phyloP scores from a whole-genome alignment of 1,140 invertebrate species.

The Drosophila kikkawai region DNA sequence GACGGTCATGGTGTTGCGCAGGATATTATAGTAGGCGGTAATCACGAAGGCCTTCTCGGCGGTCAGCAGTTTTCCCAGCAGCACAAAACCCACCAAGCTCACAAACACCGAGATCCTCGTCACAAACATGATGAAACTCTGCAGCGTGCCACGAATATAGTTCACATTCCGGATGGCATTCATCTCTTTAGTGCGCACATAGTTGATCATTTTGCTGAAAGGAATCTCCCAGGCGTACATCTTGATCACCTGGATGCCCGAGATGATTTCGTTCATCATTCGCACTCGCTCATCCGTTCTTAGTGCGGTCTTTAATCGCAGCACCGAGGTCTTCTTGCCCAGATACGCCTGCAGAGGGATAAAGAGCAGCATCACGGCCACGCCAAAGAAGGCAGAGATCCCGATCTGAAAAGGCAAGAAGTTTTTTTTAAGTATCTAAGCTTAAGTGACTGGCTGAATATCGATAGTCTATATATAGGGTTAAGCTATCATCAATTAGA shows the following conservation, averaged over 20 bases:
- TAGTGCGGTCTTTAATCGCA: constrained; percentile 89
- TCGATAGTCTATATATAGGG: not conserved
- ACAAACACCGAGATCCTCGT: constrained; percentile 92
- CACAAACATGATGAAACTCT: constrained; percentile 91
- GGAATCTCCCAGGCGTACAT: constrained; percentile 96
- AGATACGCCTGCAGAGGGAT: constrained; percentile 94
- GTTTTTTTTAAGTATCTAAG: not conserved
- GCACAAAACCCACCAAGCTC: constrained; percentile 91
- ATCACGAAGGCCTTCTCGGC: constrained; percentile 91
- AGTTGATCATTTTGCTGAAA: constrained; percentile 89
- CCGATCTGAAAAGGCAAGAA: constrained; percentile 86
- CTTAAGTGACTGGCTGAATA: not conserved
- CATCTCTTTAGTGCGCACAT: constrained; percentile 86
- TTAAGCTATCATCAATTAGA: not conserved
- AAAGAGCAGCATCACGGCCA: constrained; percentile 91
- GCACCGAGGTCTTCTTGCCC: constrained; percentile 89
- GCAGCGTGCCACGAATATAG: constrained; percentile 90
- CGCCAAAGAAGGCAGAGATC: constrained; percentile 91
- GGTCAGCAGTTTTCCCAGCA: constrained; percentile 86
- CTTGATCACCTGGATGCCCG: constrained; percentile 95
- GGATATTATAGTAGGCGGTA: constrained; percentile 90
- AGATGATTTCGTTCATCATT: constrained; percentile 96
- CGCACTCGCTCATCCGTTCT: constrained; percentile 93
- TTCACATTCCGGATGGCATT: constrained; percentile 88
- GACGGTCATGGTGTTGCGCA: constrained; percentile 91